These are phyloP conservation scores for Patiria pectinifera DNA, from an alignment of 53 echinoderm and acorn worm species.

Conservation along the genomic window DNA sequence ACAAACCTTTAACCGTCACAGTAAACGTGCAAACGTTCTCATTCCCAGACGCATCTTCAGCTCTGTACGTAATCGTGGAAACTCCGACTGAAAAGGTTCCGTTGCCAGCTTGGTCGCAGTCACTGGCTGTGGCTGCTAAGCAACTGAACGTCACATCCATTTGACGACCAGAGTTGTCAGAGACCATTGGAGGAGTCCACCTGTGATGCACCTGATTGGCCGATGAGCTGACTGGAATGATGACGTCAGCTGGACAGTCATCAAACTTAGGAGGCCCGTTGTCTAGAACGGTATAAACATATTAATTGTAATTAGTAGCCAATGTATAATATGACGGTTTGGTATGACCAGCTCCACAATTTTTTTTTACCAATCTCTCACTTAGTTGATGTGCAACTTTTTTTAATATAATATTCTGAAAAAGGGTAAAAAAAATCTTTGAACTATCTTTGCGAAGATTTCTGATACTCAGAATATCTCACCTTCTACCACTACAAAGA, in stretches of 20 bases:
- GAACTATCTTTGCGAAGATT: too few species aligned
- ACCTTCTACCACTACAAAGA: too few species aligned
- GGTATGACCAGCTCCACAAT: background rate
- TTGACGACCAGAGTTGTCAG: too few species aligned
- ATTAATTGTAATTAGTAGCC: background rate
- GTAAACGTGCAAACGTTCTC: slow-evolving; percentile 2
- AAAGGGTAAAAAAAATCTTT: too few species aligned
- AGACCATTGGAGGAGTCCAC: too few species aligned
- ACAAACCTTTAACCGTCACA: slow-evolving; percentile 61
- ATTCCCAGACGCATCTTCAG: slow-evolving; percentile 42
- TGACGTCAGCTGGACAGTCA: background rate
- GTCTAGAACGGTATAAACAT: slow-evolving; percentile 1
- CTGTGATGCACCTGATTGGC: too few species aligned
- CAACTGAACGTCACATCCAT: background rate
- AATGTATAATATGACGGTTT: background rate
- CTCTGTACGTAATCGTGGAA: slow-evolving; percentile 36
- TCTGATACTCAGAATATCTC: too few species aligned
- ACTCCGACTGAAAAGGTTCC: slow-evolving; percentile 53
- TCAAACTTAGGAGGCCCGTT: background rate
- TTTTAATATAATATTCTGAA: too few species aligned
- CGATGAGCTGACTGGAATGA: background rate
- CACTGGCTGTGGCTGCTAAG: background rate
- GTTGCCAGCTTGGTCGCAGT: background rate
- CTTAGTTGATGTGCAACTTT: too few species aligned
- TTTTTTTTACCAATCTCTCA: too few species aligned